phyloP scores from a whole-genome alignment of 1,140 invertebrate species.

The Apis dorsata region DNA sequence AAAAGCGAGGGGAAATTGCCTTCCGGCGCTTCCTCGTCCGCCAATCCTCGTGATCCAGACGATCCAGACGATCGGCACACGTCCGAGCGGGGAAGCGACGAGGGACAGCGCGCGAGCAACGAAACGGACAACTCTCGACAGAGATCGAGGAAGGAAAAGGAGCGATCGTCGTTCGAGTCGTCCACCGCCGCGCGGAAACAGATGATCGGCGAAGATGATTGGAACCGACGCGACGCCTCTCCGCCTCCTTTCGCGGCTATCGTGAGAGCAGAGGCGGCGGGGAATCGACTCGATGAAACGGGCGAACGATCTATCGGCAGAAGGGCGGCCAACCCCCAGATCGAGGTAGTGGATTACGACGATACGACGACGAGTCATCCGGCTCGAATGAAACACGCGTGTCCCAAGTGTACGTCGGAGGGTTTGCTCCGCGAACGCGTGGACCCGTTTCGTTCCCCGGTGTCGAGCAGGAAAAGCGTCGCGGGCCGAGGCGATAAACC shows the following conservation, averaged over 20 bases:
- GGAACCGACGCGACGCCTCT: neutral
- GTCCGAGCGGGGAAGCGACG: neutral
- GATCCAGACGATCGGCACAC: no score
- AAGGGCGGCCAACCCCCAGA: conserved; percentile 37
- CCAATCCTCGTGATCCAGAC: no score
- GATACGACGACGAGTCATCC: conserved; percentile 11
- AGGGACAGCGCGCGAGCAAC: neutral
- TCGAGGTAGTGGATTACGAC: conserved; percentile 59
- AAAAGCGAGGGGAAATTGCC: neutral
- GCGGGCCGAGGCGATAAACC: conserved; percentile 25
- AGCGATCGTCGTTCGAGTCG: no score
- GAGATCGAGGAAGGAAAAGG: no score
- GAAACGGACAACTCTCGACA: neutral
- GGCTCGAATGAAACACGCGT: conserved; percentile 63
- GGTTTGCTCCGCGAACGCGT: conserved; percentile 59
- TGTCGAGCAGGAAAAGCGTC: conserved; percentile 16
- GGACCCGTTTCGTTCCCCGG: conserved; percentile 66
- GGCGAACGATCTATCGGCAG: neutral
- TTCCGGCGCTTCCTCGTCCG: no score
- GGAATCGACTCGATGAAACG: no score
- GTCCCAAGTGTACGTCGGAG: conserved; percentile 69
- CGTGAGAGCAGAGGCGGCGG: conserved; percentile 6
- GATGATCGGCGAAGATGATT: no score
- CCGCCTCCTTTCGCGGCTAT: neutral
- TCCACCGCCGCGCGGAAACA: no score